Evolutionary conservation across 1,140 invertebrate species (phyloP), one percentile per base, ranked within the genome.

Genomic region (Ruditapes philippinarum): DNA sequence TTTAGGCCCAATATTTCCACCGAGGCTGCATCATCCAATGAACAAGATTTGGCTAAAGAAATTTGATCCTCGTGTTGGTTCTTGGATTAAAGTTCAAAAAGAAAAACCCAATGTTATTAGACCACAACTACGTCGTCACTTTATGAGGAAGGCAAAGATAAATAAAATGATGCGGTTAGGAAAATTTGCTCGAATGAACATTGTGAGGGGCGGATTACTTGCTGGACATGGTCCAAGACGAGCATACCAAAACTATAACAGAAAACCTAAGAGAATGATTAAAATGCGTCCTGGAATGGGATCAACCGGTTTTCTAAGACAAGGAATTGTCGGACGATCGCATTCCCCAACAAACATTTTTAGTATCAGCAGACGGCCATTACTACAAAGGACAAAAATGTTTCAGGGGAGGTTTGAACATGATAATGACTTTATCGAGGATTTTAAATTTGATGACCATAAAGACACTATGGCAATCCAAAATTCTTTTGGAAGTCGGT

Each of bases 61-160:
- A 12, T 38, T 70, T 17, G 65, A 70, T 70, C 65, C 65, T 70
- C 31, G 65, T 1, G 38, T 33, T 28, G 65, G 65, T 4, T 31
- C 65, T 40, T 70, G 65, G 65, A 25, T 70, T 9, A 70, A 70
- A 14, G 65, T 70, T 25, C 14, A 38, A n/a, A 31, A 12, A 40
- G 33, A n/a, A 70, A 70, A 38, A 33, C 65, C 33, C 38, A 25
- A 70, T 25, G 65, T 70, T 9, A 38, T 70, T 28, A 38, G 22
- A 5, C 33, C 65, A 22, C 2, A 31, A 17, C 19, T 70, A 4
- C 65, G 33, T 70, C 65, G 38, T 70, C 65, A 70, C 17, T 70
- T 70, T 70, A 33, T 33, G 65, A 70, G 38, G 19, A 70, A 70
- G 65, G 65, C 65, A 70, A 70, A 33, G 36, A 70, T 70, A 33